Percentiles rank a stretch among this genome's conserved stretches.
Evolutionary conservation across 2,797 vertebrate genomes (phyloP).

Genomic region (Rhinophrynus dorsalis): DNA sequence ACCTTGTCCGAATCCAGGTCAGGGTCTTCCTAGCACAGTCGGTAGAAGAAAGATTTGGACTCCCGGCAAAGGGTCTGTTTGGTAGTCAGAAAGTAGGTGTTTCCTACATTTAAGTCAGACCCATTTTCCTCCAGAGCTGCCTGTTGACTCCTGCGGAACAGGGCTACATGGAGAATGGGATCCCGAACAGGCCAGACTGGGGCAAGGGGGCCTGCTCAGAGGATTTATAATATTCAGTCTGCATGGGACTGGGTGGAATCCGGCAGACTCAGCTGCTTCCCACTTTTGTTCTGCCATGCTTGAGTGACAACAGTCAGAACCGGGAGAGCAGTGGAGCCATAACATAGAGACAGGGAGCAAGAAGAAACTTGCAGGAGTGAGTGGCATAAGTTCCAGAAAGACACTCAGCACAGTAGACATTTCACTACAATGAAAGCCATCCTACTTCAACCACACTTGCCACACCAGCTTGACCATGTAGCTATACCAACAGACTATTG

Average conservation of each 20-base stretch:
- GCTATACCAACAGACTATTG: too few species aligned
- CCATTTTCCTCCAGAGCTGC: conserved; percentile 85
- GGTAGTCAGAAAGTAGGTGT: conserved; percentile 95
- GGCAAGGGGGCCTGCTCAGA: conserved; percentile 69
- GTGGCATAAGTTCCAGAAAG: conserved; percentile 32
- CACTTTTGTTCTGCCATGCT: conserved; percentile 65
- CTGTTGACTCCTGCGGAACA: conserved; percentile 68
- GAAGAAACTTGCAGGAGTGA: not conserved
- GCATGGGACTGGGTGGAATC: conserved; percentile 52
- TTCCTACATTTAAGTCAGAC: conserved; percentile 94
- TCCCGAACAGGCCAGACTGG: conserved; percentile 65
- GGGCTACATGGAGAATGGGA: conserved; percentile 70
- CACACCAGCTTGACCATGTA: not conserved
- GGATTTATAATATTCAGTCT: conserved; percentile 54
- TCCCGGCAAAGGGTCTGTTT: conserved; percentile 93
- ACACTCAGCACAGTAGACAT: too few species aligned
- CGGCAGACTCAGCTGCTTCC: conserved; percentile 53
- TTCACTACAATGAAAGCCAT: not conserved
- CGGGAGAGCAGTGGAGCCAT: conserved; percentile 24
- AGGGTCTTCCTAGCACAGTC: conserved; percentile 94
- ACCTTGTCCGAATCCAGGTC: conserved; percentile 98
- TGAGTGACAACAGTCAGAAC: conserved; percentile 45
- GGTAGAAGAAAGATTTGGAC: conserved; percentile 93
- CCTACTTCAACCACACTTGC: not conserved
- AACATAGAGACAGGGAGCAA: not conserved